Evolutionary conservation across 2,797 vertebrate species (phyloP), one percentile per base, ranked within the genome.

Genomic region (Pelochelys cantorii): DNA sequence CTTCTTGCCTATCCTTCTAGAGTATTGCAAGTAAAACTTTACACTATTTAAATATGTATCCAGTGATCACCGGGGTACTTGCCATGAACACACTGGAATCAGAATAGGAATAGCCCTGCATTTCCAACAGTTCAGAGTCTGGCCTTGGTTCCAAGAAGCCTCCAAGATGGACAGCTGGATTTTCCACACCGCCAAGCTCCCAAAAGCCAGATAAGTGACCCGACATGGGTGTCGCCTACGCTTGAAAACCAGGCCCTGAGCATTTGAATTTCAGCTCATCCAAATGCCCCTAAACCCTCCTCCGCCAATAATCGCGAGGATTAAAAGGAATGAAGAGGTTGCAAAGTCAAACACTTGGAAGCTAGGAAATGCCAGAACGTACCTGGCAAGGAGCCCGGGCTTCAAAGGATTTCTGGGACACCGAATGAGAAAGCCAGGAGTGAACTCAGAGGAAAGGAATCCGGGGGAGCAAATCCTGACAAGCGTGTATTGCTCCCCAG

Each of bases 1-100:
- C 9, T 34, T 88, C 25, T 77, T 90, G n/a, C 92, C 92, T 82
- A 87, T 7, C 65, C 7, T 83, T 95, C 89, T 71, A 86, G 91
- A 84, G 10, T 52, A 65, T 57, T 74, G 29, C 11, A 79, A 93
- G 71, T 56, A 17, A 86, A 93, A 78, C 6, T 37, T 85, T 62
- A 53, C 23, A 54, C 5, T 53, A 31, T 10, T 90, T 20, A 85
- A 94, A 92, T 68, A 34, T 3, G 8, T 65, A 37, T 87, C 22
- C 59, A 60, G 48, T 56, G 93, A n/a, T 75, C 79, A 84, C 20
- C 22, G 93, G 90, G 92, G 82, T 14, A 82, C 0, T 0, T 22
- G 18, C 65, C 5, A 53, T 85, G 79, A 52, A 71, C 59, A 81
- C 7, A 5, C 5, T 20, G 31, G n/a, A n/a, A n/a, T n/a, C n/a